phyloP scores from a whole-genome alignment of 2,113 vertebrate species.

The Cyrtonyx montezumae region DNA sequence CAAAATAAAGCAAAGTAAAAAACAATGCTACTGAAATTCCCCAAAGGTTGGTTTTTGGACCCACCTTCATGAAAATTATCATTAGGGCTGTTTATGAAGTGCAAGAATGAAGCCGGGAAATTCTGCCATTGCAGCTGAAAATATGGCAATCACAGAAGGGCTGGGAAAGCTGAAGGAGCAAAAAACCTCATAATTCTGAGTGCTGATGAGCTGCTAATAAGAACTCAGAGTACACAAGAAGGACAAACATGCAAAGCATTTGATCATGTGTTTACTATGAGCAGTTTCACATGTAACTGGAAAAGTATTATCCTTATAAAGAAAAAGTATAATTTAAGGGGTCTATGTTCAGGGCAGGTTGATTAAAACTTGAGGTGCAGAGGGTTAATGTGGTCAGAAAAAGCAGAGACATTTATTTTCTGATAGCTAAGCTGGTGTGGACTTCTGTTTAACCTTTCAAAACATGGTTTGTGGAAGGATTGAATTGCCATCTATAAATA shows the following conservation, averaged over 20 bases:
- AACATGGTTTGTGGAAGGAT: background rate
- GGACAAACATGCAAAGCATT: background rate
- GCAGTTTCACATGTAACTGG: background rate
- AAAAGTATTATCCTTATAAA: background rate
- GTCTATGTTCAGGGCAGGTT: background rate
- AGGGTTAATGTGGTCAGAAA: background rate
- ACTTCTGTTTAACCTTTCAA: constrained; percentile 17
- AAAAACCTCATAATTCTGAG: accelerated
- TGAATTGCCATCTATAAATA: constrained; percentile 34
- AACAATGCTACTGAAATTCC: background rate
- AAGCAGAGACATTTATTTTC: background rate
- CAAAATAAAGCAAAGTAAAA: background rate
- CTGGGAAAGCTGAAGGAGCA: background rate
- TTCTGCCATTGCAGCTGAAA: background rate
- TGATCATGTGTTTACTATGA: background rate
- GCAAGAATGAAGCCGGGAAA: background rate
- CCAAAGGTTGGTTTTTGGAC: background rate
- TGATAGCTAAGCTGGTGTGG: background rate
- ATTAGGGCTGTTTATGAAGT: background rate
- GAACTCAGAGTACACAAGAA: background rate
- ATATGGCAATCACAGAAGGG: background rate
- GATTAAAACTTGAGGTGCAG: background rate
- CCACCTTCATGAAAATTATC: background rate
- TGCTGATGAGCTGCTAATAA: background rate
- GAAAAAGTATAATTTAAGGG: background rate